Evolutionary conservation across 35 echinoderm and acorn worm species (phyloP).

Genomic region (Patiria miniata): DNA sequence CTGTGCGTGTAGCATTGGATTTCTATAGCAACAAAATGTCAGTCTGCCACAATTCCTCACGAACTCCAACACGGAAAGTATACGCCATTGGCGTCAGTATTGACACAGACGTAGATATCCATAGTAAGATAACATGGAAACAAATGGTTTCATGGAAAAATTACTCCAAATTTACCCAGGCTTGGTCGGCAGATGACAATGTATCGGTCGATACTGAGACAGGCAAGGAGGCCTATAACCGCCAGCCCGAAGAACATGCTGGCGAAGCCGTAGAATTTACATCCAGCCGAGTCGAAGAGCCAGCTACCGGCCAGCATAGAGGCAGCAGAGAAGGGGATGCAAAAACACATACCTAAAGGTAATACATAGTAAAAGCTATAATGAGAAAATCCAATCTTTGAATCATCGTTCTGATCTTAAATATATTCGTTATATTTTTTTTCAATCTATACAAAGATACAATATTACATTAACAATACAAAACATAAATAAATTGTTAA

Average conservation of each 20-base stretch:
- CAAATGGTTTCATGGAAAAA: no score
- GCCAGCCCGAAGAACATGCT: conserved; percentile 75
- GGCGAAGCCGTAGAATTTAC: conserved; percentile 82
- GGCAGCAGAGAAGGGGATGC: conserved; percentile 65
- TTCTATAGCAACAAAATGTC: no score
- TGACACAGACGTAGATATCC: no score
- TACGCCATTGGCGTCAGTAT: no score
- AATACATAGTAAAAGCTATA: not conserved
- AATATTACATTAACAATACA: no score
- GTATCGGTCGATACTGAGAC: conserved; percentile 66
- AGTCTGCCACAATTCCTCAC: no score
- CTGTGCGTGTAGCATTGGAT: no score
- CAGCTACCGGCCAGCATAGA: conserved; percentile 57
- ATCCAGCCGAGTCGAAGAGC: conserved; percentile 64
- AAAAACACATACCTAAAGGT: conserved; percentile 48
- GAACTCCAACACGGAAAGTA: no score
- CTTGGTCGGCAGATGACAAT: conserved; percentile 55
- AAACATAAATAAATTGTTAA: no score
- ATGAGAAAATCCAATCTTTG: not conserved
- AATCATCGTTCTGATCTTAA: not conserved
- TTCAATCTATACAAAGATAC: no score
- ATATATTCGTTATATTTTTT: not conserved
- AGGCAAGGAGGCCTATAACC: conserved; percentile 70
- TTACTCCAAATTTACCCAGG: conserved; percentile 47
- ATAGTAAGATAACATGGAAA: no score